Percentiles rank a stretch among this genome's conserved stretches.
Conservation (phyloP, 2,797 vertebrate genomes). For the Tarsius wallacei region DNA sequence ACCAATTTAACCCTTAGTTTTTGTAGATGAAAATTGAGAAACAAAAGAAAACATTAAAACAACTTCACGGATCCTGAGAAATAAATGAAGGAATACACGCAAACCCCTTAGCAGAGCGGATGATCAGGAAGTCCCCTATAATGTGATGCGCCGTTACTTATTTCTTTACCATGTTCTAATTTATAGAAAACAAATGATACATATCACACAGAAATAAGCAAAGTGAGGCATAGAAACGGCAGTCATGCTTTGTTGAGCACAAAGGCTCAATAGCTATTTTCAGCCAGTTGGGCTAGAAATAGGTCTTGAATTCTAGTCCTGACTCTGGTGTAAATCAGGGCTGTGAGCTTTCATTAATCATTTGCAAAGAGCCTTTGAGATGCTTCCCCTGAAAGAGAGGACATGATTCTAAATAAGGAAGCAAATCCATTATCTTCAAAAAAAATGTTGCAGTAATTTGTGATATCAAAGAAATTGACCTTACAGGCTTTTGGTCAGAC, state of each 20-base stretch:
- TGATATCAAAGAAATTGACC: neutral
- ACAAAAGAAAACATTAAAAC: neutral
- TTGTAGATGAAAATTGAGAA: neutral
- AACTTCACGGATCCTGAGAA: neutral
- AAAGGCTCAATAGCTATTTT: neutral
- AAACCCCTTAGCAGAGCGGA: accelerated
- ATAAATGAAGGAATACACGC: neutral
- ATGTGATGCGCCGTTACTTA: neutral
- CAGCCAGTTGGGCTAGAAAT: neutral
- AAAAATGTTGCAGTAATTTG: neutral
- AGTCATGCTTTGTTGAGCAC: neutral
- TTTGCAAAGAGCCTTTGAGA: neutral
- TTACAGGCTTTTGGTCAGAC: neutral
- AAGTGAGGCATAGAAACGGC: neutral
- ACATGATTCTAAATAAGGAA: neutral
- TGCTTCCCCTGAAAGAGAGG: neutral
- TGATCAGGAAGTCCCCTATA: accelerated
- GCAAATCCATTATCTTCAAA: neutral
- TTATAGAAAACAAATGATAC: neutral
- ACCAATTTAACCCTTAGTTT: neutral
- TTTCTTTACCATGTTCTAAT: neutral
- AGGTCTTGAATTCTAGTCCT: neutral
- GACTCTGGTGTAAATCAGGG: neutral
- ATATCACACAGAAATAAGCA: neutral
- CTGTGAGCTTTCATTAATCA: neutral